phyloP scores from a whole-genome alignment of 2,888 invertebrate species.

The Campoplex capitator region DNA sequence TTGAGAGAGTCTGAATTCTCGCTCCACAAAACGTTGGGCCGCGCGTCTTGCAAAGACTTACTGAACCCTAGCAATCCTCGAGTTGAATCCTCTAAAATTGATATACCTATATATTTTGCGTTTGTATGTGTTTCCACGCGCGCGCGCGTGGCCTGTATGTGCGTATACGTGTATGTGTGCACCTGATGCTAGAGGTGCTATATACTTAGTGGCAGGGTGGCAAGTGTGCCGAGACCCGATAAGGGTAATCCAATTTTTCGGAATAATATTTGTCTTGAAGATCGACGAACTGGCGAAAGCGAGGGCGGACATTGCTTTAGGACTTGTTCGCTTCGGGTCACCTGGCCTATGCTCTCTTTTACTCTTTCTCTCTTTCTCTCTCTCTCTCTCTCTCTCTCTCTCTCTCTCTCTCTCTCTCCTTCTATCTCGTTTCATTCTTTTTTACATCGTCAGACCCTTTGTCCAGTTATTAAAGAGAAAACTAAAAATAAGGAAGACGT shows the following conservation, averaged over 20 bases:
- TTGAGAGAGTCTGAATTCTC: slow-evolving; percentile 31
- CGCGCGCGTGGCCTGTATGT: neutral
- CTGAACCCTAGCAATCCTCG: slow-evolving; percentile 43
- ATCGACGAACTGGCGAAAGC: slow-evolving; percentile 77
- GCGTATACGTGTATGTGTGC: slow-evolving; percentile 19
- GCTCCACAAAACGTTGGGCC: slow-evolving; percentile 41
- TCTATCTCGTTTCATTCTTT: slow-evolving; percentile 23
- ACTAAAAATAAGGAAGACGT: slow-evolving; percentile 61
- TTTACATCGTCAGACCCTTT: slow-evolving; percentile 55
- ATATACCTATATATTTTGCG: slow-evolving; percentile 7
- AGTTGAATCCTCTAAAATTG: slow-evolving; percentile 42
- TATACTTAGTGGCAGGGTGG: slow-evolving; percentile 62
- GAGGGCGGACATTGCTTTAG: slow-evolving; percentile 58
- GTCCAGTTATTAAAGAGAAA: slow-evolving; percentile 52
- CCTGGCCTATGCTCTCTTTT: slow-evolving; percentile 54
- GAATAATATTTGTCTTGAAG: slow-evolving; percentile 84
- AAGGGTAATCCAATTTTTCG: slow-evolving; percentile 84
- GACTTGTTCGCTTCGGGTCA: slow-evolving; percentile 62
- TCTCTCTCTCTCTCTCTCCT: too few relatives aligned
- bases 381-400: neutral
- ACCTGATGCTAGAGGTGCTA: slow-evolving; percentile 43
- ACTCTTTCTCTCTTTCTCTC: slow-evolving; percentile 12
- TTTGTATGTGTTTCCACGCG: neutral
- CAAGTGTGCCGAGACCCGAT: slow-evolving; percentile 79
- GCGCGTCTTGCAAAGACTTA: slow-evolving; percentile 52